Evolutionary conservation across 1,140 invertebrate genomes (phyloP).

Genomic region (Zaprionus inermis): DNA sequence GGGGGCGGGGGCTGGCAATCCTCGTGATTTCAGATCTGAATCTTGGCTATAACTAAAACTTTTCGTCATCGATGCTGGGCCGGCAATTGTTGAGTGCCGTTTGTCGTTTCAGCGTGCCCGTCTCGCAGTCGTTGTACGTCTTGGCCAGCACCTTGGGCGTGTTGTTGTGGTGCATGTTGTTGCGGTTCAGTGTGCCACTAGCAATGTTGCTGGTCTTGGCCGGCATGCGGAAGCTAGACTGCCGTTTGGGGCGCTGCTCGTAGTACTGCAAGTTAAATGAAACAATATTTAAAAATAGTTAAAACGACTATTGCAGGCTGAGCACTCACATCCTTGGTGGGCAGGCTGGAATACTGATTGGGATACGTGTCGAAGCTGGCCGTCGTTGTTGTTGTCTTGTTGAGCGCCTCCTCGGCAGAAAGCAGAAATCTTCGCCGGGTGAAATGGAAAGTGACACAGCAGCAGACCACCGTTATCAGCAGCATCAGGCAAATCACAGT

Average conservation of each 20-base stretch:
- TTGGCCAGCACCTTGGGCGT: constrained; percentile 88
- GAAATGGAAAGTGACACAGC: constrained; percentile 61
- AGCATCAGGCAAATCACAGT: constrained; percentile 56
- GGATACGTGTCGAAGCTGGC: constrained; percentile 92
- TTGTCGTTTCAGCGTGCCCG: constrained; percentile 91
- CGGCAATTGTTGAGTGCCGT: constrained; percentile 86
- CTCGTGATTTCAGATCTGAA: background rate
- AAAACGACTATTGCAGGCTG: background rate
- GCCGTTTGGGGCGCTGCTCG: constrained; percentile 85
- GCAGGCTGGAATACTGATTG: constrained; percentile 93
- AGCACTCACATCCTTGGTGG: constrained; percentile 88
- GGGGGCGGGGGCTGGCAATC: constrained; percentile 7
- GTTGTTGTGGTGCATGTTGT: constrained; percentile 87
- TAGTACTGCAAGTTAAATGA: constrained; percentile 64
- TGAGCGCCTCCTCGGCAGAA: constrained; percentile 62
- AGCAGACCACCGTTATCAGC: constrained; percentile 65
- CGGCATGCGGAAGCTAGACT: constrained; percentile 85
- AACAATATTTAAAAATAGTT: background rate
- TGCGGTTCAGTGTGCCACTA: constrained; percentile 85
- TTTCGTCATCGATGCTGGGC: constrained; percentile 80
- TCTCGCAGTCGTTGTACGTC: constrained; percentile 89
- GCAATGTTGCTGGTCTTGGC: constrained; percentile 85
- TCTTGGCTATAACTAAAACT: constrained; percentile 78
- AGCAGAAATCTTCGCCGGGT: constrained; percentile 51
- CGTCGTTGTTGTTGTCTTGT: constrained; percentile 73